These are phyloP conservation scores for Harpagifer antarcticus DNA, from an alignment of 2,797 vertebrate genomes.

Conservation along the genomic window DNA sequence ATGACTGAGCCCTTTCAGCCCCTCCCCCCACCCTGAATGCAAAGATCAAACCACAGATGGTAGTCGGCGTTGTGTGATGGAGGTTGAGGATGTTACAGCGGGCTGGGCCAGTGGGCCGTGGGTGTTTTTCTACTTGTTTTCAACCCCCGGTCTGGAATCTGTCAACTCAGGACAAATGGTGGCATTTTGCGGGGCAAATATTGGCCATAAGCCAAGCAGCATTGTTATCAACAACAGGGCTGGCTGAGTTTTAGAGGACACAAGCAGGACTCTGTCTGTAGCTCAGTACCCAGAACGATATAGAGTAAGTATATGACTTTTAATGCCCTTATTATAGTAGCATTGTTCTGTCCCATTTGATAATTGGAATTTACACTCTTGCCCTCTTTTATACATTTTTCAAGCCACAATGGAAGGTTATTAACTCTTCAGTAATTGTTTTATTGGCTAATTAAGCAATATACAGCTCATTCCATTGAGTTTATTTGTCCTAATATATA, in stretches of 20 bases:
- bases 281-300: slow-evolving; percentile 18
- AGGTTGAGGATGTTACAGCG: slow-evolving; percentile 57
- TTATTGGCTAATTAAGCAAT: slow-evolving; percentile 43
- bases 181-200: slow-evolving; percentile 59
- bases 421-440: slow-evolving; percentile 56
- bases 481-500: slow-evolving; percentile 33
- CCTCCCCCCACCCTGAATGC: slow-evolving; percentile 33
- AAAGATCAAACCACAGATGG: slow-evolving; percentile 72
- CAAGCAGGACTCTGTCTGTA: slow-evolving; percentile 39
- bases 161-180: slow-evolving; percentile 76
- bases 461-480: slow-evolving; percentile 26
- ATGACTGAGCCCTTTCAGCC: slow-evolving; percentile 74
- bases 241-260: slow-evolving; percentile 68
- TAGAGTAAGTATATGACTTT: slow-evolving; percentile 11
- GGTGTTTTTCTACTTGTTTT: slow-evolving; percentile 50
- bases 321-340: slow-evolving; percentile 3
- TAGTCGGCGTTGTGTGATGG: slow-evolving; percentile 50
- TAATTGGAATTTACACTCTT: slow-evolving; percentile 17
- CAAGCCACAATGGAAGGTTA: slow-evolving; percentile 34
- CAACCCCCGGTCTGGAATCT: slow-evolving; percentile 67
- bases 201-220: slow-evolving; percentile 58
- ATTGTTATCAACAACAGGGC: slow-evolving; percentile 69
- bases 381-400: slow-evolving; percentile 31
- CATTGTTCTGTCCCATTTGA: slow-evolving; percentile 8
- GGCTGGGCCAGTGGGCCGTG: slow-evolving; percentile 39